Evolutionary conservation across 2,888 invertebrate genomes (phyloP).

Genomic region (Icerya purchasi): DNA sequence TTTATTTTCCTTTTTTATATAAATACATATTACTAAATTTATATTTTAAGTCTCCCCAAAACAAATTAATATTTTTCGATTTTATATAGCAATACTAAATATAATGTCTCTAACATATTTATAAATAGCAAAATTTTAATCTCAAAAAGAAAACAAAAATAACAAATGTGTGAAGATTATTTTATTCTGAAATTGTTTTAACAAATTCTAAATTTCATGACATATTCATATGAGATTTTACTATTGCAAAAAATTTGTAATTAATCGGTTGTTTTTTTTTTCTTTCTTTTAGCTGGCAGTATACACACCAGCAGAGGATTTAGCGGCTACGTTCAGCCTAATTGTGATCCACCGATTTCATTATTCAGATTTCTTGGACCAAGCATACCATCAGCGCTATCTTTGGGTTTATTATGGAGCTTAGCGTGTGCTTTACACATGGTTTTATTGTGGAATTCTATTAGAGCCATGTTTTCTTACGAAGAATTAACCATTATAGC

Average conservation of each 20-base stretch:
- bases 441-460: conserved; percentile 18
- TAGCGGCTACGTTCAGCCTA: conserved; percentile 20
- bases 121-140: too few species aligned
- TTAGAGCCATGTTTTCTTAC: conserved; percentile 17
- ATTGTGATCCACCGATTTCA: conserved; percentile 18
- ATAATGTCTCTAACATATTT: too few species aligned
- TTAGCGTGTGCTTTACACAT: conserved; percentile 18
- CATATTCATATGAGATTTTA: not conserved
- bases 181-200: too few species aligned
- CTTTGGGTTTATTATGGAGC: conserved; percentile 19
- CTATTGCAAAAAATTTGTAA: not conserved
- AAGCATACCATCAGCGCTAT: conserved; percentile 17
- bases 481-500: conserved; percentile 19
- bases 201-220: not conserved
- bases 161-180: too few species aligned
- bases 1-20: too few species aligned
- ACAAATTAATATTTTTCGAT: too few species aligned
- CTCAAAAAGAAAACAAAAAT: too few species aligned
- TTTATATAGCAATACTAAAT: too few species aligned
- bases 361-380: conserved; percentile 20
- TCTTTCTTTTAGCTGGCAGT: conserved; percentile 19
- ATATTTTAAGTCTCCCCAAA: too few species aligned
- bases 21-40: too few species aligned
- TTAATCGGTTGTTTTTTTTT: not conserved
- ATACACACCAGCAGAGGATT: conserved; percentile 22